phyloP scores from a whole-genome alignment of 2,797 vertebrate species.

The Natrix natrix region DNA sequence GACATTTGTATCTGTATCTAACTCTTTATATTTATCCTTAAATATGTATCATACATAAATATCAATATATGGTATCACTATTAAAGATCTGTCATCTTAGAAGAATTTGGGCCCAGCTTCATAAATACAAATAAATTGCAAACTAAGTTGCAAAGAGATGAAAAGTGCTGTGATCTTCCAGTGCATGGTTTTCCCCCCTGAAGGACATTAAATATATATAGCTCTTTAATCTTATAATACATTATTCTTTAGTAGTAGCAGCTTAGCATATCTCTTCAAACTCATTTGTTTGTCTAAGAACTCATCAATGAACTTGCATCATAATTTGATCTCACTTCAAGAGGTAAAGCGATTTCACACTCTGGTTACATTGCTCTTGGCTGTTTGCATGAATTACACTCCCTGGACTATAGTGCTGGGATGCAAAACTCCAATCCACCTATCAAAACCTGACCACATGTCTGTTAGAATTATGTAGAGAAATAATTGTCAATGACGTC shows the following conservation, averaged over 20 bases:
- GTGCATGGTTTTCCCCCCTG: neutral
- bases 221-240: neutral
- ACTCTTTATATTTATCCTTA: neutral
- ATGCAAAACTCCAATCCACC: neutral
- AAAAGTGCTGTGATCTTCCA: neutral
- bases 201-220: neutral
- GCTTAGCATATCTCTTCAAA: neutral
- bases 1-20: neutral
- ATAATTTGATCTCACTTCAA: neutral
- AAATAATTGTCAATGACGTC: neutral
- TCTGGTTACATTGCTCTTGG: neutral
- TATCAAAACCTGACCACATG: neutral
- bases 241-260: neutral
- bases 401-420: neutral
- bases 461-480: neutral
- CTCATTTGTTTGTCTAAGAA: neutral
- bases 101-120: too few species aligned
- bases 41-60: neutral
- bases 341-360: neutral
- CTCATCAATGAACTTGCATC: neutral
- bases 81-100: neutral
- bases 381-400: neutral
- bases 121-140: neutral
- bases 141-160: neutral
- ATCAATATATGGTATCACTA: neutral